phyloP scores from a whole-genome alignment of 2,113 vertebrate genomes.

The Gnathonemus longibarbis region DNA sequence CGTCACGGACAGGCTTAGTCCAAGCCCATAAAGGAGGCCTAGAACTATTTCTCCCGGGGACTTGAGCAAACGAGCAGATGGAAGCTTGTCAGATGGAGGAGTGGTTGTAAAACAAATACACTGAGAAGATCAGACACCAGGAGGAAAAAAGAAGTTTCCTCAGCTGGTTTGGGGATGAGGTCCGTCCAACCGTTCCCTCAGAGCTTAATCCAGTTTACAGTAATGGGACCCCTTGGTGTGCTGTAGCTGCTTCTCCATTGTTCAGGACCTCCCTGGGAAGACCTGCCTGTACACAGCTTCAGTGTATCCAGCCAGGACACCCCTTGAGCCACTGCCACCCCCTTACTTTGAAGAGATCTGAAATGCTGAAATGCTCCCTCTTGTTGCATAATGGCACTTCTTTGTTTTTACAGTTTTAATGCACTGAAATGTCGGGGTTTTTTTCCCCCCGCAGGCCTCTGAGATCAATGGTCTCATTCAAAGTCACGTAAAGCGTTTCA shows the following conservation, averaged over 20 bases:
- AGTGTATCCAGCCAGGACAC: not conserved
- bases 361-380: not conserved
- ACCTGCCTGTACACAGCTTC: not conserved
- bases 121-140: not conserved
- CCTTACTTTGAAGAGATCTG: not conserved
- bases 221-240: not conserved
- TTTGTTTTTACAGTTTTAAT: slow-evolving; percentile 13
- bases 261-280: not conserved
- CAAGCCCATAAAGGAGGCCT: not conserved
- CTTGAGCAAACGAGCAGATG: not conserved
- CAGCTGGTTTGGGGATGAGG: slow-evolving; percentile 1
- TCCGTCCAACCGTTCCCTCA: not conserved
- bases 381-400: not conserved
- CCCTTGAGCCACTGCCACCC: not conserved
- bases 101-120: slow-evolving; percentile 6
- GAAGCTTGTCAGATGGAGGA: not conserved
- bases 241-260: not conserved
- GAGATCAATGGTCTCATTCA: not conserved
- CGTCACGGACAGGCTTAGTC: not conserved
- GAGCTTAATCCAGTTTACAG: not conserved
- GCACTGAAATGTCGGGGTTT: not conserved
- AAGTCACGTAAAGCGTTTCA: not conserved
- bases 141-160: slow-evolving; percentile 10
- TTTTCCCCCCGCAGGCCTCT: not conserved
- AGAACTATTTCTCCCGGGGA: not conserved